These are phyloP conservation scores for Hyperopisus bebe DNA, from an alignment of 2,113 vertebrate genomes.

Conservation along the genomic window DNA sequence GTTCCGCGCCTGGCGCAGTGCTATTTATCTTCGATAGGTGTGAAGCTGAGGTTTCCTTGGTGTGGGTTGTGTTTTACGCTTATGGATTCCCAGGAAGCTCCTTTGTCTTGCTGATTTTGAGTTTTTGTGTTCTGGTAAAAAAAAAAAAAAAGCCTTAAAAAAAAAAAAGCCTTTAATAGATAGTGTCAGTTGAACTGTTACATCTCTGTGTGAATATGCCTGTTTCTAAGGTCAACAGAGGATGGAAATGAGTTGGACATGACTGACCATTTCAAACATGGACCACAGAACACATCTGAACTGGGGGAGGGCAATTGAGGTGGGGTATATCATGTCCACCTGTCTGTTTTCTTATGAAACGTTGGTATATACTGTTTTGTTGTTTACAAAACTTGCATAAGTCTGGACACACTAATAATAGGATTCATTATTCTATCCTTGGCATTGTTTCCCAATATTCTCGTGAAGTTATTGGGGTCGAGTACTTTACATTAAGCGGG, in stretches of 20 bases:
- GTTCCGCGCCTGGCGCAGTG: background rate
- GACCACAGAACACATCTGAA: background rate
- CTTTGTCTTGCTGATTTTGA: background rate
- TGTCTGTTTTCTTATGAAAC: background rate
- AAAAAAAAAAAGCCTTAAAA: background rate
- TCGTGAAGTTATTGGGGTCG: background rate
- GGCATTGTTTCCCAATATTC: background rate
- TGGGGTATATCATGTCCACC: background rate
- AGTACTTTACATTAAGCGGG: background rate
- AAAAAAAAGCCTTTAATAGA: background rate
- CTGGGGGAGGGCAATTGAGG: background rate
- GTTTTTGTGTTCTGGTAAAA: background rate
- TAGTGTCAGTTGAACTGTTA: background rate
- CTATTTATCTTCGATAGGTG: conserved; percentile 17
- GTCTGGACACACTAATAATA: background rate
- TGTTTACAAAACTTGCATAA: background rate
- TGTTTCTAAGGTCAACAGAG: background rate
- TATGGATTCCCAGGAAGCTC: background rate
- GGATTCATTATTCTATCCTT: background rate
- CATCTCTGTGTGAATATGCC: background rate
- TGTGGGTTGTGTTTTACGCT: background rate
- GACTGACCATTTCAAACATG: background rate
- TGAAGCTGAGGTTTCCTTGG: background rate
- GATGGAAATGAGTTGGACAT: background rate
- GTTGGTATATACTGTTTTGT: background rate